Conservation (phyloP, 2,888 invertebrate genomes). For the Mermis nigrescens region DNA sequence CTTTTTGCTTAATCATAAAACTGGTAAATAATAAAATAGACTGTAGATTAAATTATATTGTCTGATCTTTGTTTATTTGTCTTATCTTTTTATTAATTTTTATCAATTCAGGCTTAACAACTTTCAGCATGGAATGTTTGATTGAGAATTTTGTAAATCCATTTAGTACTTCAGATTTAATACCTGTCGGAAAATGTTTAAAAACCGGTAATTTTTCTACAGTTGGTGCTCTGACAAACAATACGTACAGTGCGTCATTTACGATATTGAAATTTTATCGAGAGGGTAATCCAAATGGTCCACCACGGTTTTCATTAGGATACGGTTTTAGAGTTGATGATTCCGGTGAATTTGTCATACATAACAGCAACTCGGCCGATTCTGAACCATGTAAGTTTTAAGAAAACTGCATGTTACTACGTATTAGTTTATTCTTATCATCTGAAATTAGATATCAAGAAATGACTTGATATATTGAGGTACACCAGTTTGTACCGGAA, state of each 20-base stretch:
- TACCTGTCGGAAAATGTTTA: too few relatives aligned
- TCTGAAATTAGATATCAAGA: too few relatives aligned
- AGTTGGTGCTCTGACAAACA: constrained; percentile 33
- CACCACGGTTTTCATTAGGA: constrained; percentile 31
- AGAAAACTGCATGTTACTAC: background rate
- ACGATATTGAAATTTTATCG: constrained; percentile 33
- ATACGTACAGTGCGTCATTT: constrained; percentile 32
- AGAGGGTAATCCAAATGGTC: constrained; percentile 32
- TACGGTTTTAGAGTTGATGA: constrained; percentile 33
- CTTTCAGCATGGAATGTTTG: background rate
- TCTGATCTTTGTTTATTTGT: too few relatives aligned
- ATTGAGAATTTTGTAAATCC: too few relatives aligned
- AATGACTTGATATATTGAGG: too few relatives aligned
- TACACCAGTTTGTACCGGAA: too few relatives aligned
- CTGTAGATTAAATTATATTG: too few relatives aligned
- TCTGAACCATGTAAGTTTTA: constrained; percentile 28
- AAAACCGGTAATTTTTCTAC: too few relatives aligned
- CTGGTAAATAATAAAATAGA: too few relatives aligned
- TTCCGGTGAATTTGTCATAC: constrained; percentile 32
- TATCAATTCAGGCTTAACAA: background rate
- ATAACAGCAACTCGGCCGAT: constrained; percentile 31
- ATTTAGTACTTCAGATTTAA: too few relatives aligned
- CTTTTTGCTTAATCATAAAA: too few relatives aligned
- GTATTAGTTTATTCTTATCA: background rate
- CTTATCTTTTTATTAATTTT: too few relatives aligned